phyloP scores from a whole-genome alignment of 2,888 invertebrate genomes.

The Drosophila gaucha region DNA sequence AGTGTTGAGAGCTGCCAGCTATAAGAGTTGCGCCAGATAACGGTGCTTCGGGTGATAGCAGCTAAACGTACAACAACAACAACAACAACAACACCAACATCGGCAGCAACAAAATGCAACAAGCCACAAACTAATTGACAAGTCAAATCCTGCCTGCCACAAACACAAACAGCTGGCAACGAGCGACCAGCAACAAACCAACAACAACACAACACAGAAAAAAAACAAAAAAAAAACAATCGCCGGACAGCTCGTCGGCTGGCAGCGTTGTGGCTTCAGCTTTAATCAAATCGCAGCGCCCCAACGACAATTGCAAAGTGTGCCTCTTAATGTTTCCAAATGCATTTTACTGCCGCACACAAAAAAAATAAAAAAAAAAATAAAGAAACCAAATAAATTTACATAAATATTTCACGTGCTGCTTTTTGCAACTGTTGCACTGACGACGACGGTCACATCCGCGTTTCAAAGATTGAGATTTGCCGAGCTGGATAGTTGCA shows the following conservation, averaged over 20 bases:
- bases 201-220: slow-evolving; percentile 27
- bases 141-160: slow-evolving; percentile 77
- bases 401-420: slow-evolving; percentile 79
- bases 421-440: slow-evolving; percentile 57
- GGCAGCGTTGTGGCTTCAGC: slow-evolving; percentile 54
- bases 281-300: slow-evolving; percentile 74
- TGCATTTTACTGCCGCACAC: slow-evolving; percentile 63
- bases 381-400: slow-evolving; percentile 74
- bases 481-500: slow-evolving; percentile 44
- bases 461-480: slow-evolving; percentile 66
- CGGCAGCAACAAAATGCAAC: slow-evolving; percentile 48
- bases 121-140: slow-evolving; percentile 77
- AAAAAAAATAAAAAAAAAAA: slow-evolving; percentile 15
- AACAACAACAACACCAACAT: slow-evolving; percentile 28
- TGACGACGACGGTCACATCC: slow-evolving; percentile 62
- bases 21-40: slow-evolving; percentile 58
- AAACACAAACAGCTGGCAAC: slow-evolving; percentile 54
- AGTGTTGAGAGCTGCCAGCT: slow-evolving; percentile 28
- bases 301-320: slow-evolving; percentile 78
- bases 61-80: slow-evolving; percentile 28
- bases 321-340: slow-evolving; percentile 78
- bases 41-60: slow-evolving; percentile 70
- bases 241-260: slow-evolving; percentile 66
- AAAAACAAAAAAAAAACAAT: slow-evolving; percentile 45
- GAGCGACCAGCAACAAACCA: slow-evolving; percentile 23